Base-by-base conservation (phyloP, 2,888 invertebrate genomes). In the Ochlodes sylvanus region DNA sequence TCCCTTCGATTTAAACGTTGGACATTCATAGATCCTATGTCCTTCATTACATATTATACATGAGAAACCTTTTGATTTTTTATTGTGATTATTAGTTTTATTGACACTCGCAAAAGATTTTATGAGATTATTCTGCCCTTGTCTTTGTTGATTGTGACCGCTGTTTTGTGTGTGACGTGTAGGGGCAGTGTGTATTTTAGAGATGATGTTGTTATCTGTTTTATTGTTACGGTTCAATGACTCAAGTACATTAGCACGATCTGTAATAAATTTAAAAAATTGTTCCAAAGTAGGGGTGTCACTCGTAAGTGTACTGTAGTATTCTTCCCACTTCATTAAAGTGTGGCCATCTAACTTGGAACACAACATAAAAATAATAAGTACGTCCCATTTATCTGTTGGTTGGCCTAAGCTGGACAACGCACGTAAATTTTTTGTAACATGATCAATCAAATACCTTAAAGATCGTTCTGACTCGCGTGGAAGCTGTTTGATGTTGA, bases 391-490 rank as follows among this genome's bases (percentile, higher is more conserved):
- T 7, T 75, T 54, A n/a, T 73, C 71, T 12, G 74, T 76, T 1
- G 75, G 72, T 10, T 71, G 73, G 0, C 74, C 74, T 9, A 77
- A 63, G 12, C 70, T 75, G 1, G 60, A 7, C 19, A 77, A 55
- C 0, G 78, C 77, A 0, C 77, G 71, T 44, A 77, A 66, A 38
- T 78, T 74, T 44, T 78, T 77, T 7, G 72, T 74, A 0, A 77
- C 68, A 27, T 77, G 77, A 62, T 78, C 76, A 9, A 74, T 69
- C 12, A 78, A 21, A 58, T 69, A 75, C 7, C 76, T 15, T 12
- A 78, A 47, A n/a, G 5, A 67, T 69, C 27, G 65, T 73, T 7
- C 76, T 1, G 76, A 71, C n/a, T 78, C 77, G 0, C 73, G 70
- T 6, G 32, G 7, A 7, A 73, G 7, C 0, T 63, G 17, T 42